A percentile compares a stretch with the other conserved stretches of the same genome.
Conservation (phyloP, 2,797 vertebrate genomes). For the Acomys russatus region DNA sequence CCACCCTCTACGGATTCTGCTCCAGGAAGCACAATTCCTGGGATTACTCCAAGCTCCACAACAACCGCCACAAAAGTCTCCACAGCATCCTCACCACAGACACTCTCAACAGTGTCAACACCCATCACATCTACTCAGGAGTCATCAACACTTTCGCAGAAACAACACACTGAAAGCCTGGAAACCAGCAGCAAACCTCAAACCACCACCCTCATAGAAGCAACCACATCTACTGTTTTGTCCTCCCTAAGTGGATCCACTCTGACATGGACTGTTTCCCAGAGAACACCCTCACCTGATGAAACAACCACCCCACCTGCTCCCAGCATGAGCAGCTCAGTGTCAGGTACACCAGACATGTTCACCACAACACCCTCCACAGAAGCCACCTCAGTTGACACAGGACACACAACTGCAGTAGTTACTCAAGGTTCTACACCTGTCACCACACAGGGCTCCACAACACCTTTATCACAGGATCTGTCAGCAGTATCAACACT, state of each 20-base stretch:
- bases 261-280: fast-evolving
- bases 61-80: fast-evolving
- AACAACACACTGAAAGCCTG: fast-evolving
- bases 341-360: fast-evolving
- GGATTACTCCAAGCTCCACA: fast-evolving
- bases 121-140: neutral
- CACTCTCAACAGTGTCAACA: too few species aligned
- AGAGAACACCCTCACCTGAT: fast-evolving
- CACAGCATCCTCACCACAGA: neutral
- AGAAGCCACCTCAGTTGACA: neutral
- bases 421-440: too few species aligned
- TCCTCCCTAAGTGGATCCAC: fast-evolving
- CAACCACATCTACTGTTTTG: fast-evolving
- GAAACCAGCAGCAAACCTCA: neutral
- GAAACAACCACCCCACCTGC: fast-evolving
- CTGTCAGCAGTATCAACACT: neutral
- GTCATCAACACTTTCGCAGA: neutral
- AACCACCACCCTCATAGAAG: fast-evolving
- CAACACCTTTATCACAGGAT: neutral
- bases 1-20: fast-evolving
- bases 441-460: neutral
- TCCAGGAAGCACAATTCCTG: fast-evolving
- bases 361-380: too few species aligned
- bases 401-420: fast-evolving
- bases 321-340: fast-evolving